phyloP scores from a whole-genome alignment of 2,888 invertebrate species.

The Mesorhabditis belari region DNA sequence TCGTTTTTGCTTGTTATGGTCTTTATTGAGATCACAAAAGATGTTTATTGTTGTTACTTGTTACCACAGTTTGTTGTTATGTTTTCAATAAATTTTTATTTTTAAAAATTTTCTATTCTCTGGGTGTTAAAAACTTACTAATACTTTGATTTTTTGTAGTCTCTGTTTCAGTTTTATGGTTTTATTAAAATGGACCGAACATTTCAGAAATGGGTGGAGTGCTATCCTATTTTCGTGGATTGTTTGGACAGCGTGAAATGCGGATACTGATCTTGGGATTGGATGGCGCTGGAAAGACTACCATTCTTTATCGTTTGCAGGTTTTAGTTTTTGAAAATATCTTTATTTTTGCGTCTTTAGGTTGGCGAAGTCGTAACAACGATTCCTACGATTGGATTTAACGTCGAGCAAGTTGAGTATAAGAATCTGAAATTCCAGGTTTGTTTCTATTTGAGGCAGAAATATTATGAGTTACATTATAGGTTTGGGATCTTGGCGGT shows the following conservation, averaged over 20 bases:
- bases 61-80: no score
- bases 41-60: no score
- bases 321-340: constrained; percentile 68
- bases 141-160: background rate
- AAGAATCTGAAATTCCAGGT: constrained; percentile 94
- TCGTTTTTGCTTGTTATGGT: no score
- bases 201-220: constrained; percentile 67
- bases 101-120: no score
- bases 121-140: background rate
- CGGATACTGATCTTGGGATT: constrained; percentile 61
- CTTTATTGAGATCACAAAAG: no score
- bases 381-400: constrained; percentile 89
- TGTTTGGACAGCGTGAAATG: constrained; percentile 63
- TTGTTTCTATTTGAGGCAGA: background rate
- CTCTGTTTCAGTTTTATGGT: background rate
- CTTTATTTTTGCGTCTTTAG: constrained; percentile 9
- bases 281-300: constrained; percentile 73
- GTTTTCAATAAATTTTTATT: no score
- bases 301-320: constrained; percentile 89
- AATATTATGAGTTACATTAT: constrained; percentile 52
- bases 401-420: constrained; percentile 97
- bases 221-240: constrained; percentile 88
- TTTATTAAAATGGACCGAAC: background rate
- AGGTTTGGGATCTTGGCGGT: constrained; percentile 91
- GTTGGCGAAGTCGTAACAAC: constrained; percentile 50